These are phyloP conservation scores for Tapirus terrestris DNA, from an alignment of 2,113 vertebrate genomes.

Conservation along the genomic window DNA sequence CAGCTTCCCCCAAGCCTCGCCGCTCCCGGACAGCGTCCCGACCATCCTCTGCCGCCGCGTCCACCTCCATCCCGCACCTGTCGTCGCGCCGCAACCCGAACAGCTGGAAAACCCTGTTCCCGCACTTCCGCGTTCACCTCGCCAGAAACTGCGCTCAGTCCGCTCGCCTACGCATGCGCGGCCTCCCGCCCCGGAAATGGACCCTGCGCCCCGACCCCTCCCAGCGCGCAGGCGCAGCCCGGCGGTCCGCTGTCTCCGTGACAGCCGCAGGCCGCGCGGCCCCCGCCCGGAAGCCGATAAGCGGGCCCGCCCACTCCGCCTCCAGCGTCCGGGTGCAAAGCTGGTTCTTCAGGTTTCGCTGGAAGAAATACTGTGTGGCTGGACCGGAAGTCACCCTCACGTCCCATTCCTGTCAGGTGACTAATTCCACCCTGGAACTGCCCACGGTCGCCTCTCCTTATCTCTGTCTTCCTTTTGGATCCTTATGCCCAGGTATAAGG, in stretches of 20 bases:
- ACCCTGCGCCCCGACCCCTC: fast-evolving
- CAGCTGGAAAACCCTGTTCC: fast-evolving
- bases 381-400: neutral
- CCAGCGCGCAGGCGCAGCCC: neutral
- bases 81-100: fast-evolving
- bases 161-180: fast-evolving
- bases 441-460: neutral
- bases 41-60: fast-evolving
- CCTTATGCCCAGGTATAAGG: neutral
- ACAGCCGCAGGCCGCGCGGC: fast-evolving
- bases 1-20: neutral
- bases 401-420: neutral
- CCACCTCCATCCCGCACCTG: fast-evolving
- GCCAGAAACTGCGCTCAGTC: fast-evolving
- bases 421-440: neutral
- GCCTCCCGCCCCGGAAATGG: neutral
- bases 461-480: neutral
- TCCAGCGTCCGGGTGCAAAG: fast-evolving
- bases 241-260: fast-evolving
- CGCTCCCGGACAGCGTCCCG: neutral
- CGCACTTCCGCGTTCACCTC: fast-evolving
- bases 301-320: fast-evolving
- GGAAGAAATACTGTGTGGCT: fast-evolving
- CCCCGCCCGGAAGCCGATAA: neutral
- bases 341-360: neutral